phyloP scores from a whole-genome alignment of 2,113 vertebrate genomes.

The Protobothrops flavoviridis region DNA sequence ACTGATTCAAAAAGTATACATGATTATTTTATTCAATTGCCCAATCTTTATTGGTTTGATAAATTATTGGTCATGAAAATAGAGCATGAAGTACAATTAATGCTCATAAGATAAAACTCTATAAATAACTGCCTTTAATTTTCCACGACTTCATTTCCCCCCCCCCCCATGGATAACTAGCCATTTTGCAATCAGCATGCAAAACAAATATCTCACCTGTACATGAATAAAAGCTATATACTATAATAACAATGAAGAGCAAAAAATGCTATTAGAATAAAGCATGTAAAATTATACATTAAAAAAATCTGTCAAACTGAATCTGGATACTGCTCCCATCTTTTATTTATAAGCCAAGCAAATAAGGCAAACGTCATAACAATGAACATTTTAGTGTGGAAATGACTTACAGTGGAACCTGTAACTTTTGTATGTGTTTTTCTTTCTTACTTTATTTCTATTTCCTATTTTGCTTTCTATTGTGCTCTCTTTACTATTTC shows the following conservation, averaged over 20 bases:
- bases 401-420: background rate
- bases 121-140: slow-evolving; percentile 77
- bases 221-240: background rate
- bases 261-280: background rate
- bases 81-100: slow-evolving; percentile 70
- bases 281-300: background rate
- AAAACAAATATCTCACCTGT: background rate
- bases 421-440: too few species aligned
- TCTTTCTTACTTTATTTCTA: too few species aligned
- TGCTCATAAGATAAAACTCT: slow-evolving; percentile 73
- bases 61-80: slow-evolving; percentile 77
- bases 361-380: background rate
- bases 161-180: too few species aligned
- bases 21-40: slow-evolving; percentile 80
- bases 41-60: slow-evolving; percentile 80
- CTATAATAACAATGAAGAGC: background rate
- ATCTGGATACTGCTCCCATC: background rate
- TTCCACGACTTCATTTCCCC: slow-evolving; percentile 42
- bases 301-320: background rate
- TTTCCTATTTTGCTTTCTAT: too few species aligned
- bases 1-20: slow-evolving; percentile 74
- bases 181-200: background rate
- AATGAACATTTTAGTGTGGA: background rate
- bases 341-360: background rate
- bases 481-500: too few species aligned